These are phyloP conservation scores for Omphaloscelis lunosa DNA, from an alignment of 2,888 invertebrate species.

Conservation along the genomic window DNA sequence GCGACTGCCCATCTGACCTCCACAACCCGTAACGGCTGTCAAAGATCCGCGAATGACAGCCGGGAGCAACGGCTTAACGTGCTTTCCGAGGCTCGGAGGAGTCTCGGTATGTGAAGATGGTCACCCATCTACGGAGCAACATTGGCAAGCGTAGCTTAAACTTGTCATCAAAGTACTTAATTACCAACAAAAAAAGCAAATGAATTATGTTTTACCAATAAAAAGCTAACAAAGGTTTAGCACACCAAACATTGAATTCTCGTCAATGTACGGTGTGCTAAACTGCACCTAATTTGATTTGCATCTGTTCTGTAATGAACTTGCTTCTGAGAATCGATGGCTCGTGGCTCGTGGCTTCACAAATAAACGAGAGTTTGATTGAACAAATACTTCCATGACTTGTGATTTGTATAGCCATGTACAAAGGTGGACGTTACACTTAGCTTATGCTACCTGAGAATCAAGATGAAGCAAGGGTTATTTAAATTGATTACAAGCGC, in stretches of 20 bases:
- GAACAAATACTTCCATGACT: slow-evolving; percentile 70
- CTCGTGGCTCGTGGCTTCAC: slow-evolving; percentile 46
- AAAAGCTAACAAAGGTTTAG: neutral
- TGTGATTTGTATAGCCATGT: slow-evolving; percentile 62
- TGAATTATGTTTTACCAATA: neutral
- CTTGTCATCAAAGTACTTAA: neutral
- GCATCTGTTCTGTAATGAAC: slow-evolving; percentile 63
- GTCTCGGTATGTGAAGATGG: too few relatives aligned
- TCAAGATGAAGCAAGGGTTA: neutral
- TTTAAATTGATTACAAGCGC: neutral
- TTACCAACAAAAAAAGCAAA: neutral
- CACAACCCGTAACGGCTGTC: too few relatives aligned
- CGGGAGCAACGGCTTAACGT: too few relatives aligned
- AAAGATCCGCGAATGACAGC: too few relatives aligned
- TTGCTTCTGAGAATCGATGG: slow-evolving; percentile 43
- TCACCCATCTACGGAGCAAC: too few relatives aligned
- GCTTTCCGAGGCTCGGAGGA: too few relatives aligned
- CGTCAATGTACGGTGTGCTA: too few relatives aligned
- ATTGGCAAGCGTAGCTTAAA: neutral
- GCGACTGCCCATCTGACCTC: too few relatives aligned
- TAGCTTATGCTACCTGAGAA: slow-evolving; percentile 42
- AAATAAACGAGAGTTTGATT: slow-evolving; percentile 67
- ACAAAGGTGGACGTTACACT: slow-evolving; percentile 16
- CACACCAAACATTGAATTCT: slow-evolving; percentile 11
- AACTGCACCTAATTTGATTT: slow-evolving; percentile 63